phyloP scores from a whole-genome alignment of 1,140 invertebrate species.

The Lasioglossum albipes region DNA sequence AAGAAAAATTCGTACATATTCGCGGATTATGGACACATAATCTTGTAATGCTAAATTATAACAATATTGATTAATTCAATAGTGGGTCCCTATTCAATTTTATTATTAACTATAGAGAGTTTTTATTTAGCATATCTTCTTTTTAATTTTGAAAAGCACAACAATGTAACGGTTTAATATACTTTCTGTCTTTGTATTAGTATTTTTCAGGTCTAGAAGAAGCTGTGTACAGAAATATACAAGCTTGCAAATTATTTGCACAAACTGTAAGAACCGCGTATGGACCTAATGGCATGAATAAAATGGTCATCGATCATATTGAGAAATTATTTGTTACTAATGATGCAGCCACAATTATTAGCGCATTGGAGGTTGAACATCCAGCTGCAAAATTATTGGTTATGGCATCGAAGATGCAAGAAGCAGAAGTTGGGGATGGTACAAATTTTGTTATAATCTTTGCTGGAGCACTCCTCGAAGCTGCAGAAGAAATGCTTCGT shows the following conservation, averaged over 20 bases:
- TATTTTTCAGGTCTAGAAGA: constrained; percentile 98
- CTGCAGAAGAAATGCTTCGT: constrained; percentile 94
- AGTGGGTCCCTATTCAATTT: no score
- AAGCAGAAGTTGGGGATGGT: constrained; percentile 99
- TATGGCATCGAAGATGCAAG: constrained; percentile 98
- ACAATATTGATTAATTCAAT: no score
- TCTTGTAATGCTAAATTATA: no score
- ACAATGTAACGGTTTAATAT: no score
- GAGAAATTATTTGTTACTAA: constrained; percentile 99
- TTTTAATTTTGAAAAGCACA: no score
- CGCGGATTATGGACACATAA: no score
- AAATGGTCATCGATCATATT: constrained; percentile 99
- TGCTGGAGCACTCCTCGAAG: constrained; percentile 94
- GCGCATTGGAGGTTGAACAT: constrained; percentile 98
- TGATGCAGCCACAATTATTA: constrained; percentile 98
- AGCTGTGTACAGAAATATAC: constrained; percentile 97
- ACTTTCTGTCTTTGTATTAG: constrained; percentile 80
- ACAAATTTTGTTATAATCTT: constrained; percentile 99
- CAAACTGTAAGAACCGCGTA: constrained; percentile 96
- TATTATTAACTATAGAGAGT: no score
- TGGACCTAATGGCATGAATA: constrained; percentile 99
- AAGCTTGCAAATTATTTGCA: constrained; percentile 96
- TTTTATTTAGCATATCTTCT: no score
- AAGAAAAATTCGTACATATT: not conserved
- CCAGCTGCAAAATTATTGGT: constrained; percentile 99